phyloP scores from a whole-genome alignment of 2,113 vertebrate genomes.

The Dicentrarchus labrax region DNA sequence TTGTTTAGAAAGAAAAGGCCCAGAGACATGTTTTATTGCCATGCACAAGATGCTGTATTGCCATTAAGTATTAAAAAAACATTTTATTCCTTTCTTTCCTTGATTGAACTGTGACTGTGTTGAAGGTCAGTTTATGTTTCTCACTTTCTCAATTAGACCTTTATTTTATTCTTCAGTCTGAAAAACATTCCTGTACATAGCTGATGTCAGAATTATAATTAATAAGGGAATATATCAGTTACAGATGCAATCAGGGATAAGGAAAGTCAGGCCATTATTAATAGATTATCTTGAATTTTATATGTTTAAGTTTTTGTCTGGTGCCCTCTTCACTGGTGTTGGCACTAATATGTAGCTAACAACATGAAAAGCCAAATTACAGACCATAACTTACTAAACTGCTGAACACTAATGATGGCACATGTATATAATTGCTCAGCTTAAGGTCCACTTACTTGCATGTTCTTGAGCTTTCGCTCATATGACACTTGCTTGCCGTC shows the following conservation, averaged over 20 bases:
- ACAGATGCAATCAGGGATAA: neutral
- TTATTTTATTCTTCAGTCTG: neutral
- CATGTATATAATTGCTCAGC: neutral
- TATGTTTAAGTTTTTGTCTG: too few species aligned
- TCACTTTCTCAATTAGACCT: neutral
- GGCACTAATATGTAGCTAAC: too few species aligned
- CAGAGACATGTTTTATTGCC: slow-evolving; percentile 15
- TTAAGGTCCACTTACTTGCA: too few species aligned
- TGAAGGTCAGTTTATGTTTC: slow-evolving; percentile 1
- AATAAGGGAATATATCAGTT: neutral
- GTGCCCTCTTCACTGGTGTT: too few species aligned
- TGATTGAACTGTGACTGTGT: too few species aligned
- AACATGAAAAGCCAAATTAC: too few species aligned
- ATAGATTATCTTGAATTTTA: too few species aligned
- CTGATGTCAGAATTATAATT: neutral
- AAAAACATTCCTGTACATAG: neutral
- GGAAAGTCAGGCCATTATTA: too few species aligned
- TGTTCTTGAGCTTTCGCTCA: too few species aligned
- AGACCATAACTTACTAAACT: too few species aligned
- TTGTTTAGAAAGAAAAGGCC: slow-evolving; percentile 3
- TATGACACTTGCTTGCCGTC: too few species aligned
- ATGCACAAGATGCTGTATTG: slow-evolving; percentile 38
- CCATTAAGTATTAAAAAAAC: slow-evolving; percentile 27
- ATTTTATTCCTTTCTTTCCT: slow-evolving; percentile 11
- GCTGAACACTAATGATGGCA: neutral